Conservation (phyloP, 2,888 invertebrate species). For the Apomyelois bistriatella region DNA sequence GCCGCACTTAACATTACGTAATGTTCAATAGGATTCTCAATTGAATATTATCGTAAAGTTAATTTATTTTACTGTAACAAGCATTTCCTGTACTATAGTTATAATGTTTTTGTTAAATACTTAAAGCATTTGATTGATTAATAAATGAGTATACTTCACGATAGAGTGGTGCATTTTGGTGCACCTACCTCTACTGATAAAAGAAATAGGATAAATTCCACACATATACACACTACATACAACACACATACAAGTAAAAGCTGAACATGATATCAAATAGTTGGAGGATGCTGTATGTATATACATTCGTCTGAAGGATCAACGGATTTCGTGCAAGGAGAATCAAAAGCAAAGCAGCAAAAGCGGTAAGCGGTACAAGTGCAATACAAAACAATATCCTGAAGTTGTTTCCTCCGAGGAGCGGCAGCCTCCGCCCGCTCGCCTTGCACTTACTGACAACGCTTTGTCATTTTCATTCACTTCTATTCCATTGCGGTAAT, state of each 20-base stretch:
- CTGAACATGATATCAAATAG: too few relatives aligned
- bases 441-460: conserved; percentile 30
- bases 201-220: too few relatives aligned
- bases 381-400: conserved; percentile 53
- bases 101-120: too few relatives aligned
- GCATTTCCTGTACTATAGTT: neutral
- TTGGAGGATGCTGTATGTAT: too few relatives aligned
- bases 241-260: too few relatives aligned
- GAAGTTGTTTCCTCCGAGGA: conserved; percentile 47
- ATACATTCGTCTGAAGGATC: neutral
- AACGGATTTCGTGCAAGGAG: neutral
- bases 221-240: too few relatives aligned
- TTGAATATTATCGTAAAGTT: conserved; percentile 1
- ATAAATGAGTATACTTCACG: too few relatives aligned
- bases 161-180: too few relatives aligned
- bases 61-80: neutral
- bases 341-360: neutral
- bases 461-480: conserved; percentile 37
- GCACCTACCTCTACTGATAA: too few relatives aligned
- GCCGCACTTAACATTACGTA: neutral
- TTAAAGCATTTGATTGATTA: too few relatives aligned
- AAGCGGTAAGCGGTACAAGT: conserved; percentile 35
- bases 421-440: conserved; percentile 22
- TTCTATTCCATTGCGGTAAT: conserved; percentile 26
- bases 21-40: conserved; percentile 8